Conservation (phyloP, 35 echinoderm and acorn worm species). For the Apostichopus californicus region DNA sequence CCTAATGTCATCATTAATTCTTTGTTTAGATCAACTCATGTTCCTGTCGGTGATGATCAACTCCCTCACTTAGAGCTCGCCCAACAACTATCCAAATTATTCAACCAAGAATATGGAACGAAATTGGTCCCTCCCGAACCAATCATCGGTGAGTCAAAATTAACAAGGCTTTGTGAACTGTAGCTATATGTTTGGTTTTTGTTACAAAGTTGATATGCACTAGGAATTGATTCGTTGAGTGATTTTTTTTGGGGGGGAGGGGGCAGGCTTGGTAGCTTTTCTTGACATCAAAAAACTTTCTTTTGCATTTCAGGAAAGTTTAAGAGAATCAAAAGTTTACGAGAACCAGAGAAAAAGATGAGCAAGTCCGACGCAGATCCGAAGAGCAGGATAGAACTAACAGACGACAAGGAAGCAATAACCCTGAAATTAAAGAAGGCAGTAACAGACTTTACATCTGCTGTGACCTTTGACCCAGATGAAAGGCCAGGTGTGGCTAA, state of each 20-base stretch:
- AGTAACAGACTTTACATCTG: conserved; percentile 86
- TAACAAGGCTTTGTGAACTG: too few species aligned
- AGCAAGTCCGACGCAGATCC: conserved; percentile 90
- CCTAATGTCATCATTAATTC: background rate
- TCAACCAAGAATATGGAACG: conserved; percentile 77
- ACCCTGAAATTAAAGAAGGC: conserved; percentile 84
- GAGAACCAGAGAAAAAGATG: conserved; percentile 91
- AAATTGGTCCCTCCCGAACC: conserved; percentile 75
- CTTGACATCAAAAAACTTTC: background rate
- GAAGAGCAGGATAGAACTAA: conserved; percentile 81
- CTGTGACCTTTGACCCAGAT: conserved; percentile 94
- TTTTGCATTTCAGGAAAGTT: conserved; percentile 61
- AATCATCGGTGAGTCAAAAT: conserved; percentile 62
- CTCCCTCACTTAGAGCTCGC: conserved; percentile 83
- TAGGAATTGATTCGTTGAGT: too few species aligned
- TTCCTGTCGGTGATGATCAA: conserved; percentile 95
- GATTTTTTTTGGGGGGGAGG: too few species aligned
- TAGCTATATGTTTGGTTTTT: too few species aligned
- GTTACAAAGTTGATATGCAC: too few species aligned
- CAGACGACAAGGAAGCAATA: conserved; percentile 78
- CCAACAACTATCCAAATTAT: conserved; percentile 79
- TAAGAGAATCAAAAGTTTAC: conserved; percentile 87
- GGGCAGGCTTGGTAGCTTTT: too few species aligned
- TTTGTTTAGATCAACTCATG: conserved; percentile 79
- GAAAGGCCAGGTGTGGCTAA: conserved; percentile 88